Conservation (phyloP, 2,888 invertebrate genomes). For the Physocephala rufipes region DNA sequence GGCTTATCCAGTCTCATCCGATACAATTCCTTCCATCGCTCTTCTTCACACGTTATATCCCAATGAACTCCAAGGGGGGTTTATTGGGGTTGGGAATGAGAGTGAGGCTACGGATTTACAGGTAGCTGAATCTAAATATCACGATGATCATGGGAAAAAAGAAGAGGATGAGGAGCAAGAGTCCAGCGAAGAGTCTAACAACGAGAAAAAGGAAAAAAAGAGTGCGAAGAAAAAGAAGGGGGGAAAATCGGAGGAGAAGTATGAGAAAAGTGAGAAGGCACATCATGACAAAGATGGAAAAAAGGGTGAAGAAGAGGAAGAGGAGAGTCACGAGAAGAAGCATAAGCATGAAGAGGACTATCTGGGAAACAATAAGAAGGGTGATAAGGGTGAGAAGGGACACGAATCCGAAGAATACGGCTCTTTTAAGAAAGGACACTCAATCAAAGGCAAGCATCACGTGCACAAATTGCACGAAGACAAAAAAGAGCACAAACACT, state of each 20-base stretch:
- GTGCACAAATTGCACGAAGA: conserved; percentile 86
- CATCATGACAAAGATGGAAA: conserved; percentile 75
- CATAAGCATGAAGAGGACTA: conserved; percentile 67
- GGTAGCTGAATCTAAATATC: conserved; percentile 57
- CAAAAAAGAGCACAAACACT: conserved; percentile 87
- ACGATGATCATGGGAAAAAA: conserved; percentile 47
- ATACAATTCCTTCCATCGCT: conserved; percentile 34
- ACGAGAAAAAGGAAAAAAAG: conserved; percentile 72
- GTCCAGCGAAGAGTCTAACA: conserved; percentile 74
- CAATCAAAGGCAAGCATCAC: conserved; percentile 86
- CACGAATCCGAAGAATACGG: conserved; percentile 69
- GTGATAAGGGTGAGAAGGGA: conserved; percentile 68
- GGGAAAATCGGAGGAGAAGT: conserved; percentile 75
- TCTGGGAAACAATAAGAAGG: conserved; percentile 68
- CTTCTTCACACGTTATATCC: background rate
- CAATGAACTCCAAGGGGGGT: no score
- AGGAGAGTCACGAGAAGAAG: conserved; percentile 67
- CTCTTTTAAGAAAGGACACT: conserved; percentile 84
- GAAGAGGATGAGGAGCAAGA: conserved; percentile 68
- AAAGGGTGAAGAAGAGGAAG: conserved; percentile 67
- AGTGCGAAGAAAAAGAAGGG: conserved; percentile 78
- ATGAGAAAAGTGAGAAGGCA: conserved; percentile 75
- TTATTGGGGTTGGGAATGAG: no score
- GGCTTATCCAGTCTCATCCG: conserved; percentile 35
- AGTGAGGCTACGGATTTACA: conserved; percentile 52